Percentiles rank a stretch among this genome's conserved stretches.
Evolutionary conservation across 64 coral and sea anemone species (phyloP).

Genomic region (Porites australiensis): DNA sequence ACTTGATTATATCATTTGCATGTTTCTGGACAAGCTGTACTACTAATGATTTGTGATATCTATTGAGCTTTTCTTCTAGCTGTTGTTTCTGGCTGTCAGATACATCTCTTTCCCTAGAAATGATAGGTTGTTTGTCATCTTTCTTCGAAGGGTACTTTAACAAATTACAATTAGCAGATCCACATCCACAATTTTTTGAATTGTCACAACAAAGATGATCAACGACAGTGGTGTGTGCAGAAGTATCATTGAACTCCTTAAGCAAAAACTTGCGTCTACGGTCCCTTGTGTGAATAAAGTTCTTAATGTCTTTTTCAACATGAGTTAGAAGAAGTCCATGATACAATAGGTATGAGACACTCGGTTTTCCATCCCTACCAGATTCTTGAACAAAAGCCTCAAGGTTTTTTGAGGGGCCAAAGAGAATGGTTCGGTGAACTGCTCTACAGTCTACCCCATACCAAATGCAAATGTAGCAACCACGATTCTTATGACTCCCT

Average conservation of each 20-base stretch:
- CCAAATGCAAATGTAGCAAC: constrained; percentile 63
- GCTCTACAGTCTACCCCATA: constrained; percentile 50
- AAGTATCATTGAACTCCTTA: neutral
- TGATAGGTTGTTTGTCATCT: neutral
- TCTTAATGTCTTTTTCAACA: constrained; percentile 52
- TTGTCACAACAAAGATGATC: constrained; percentile 64
- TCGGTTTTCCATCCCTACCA: constrained; percentile 36
- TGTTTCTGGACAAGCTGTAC: constrained; percentile 25
- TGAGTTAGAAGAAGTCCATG: constrained; percentile 45
- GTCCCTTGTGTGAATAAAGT: neutral
- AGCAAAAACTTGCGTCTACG: constrained; percentile 13
- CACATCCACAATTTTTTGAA: constrained; percentile 38
- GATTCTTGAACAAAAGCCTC: constrained; percentile 33
- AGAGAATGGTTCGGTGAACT: constrained; percentile 41
- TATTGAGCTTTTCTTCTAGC: constrained; percentile 4
- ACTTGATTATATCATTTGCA: constrained; percentile 17
- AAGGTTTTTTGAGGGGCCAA: constrained; percentile 61
- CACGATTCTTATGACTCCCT: neutral
- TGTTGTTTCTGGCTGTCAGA: neutral
- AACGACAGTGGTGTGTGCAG: neutral
- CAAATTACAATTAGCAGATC: neutral
- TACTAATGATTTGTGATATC: constrained; percentile 67
- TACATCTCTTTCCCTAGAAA: neutral
- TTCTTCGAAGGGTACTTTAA: neutral
- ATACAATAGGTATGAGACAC: constrained; percentile 19